Percentiles rank a stretch among this genome's conserved stretches.
Evolutionary conservation across 2,797 vertebrate species (phyloP).

Genomic region (Darevskia mixta): DNA sequence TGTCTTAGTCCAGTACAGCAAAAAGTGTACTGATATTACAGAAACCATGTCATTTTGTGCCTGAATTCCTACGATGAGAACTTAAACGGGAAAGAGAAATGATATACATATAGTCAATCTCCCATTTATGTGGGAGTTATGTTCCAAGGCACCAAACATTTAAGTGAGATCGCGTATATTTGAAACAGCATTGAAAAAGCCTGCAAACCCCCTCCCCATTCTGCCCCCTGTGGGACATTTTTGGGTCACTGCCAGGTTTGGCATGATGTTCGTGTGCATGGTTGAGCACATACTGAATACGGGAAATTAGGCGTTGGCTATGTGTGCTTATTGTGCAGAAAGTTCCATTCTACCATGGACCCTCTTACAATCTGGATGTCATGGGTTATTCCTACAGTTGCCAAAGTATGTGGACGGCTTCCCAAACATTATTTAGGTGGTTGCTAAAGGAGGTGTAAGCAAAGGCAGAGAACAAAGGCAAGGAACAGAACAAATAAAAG

Average conservation of each 20-base stretch:
- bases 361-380: neutral
- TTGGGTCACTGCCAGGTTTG: too few relatives aligned
- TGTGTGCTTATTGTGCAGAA: neutral
- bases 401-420: neutral
- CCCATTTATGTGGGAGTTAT: too few relatives aligned
- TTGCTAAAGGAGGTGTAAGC: neutral
- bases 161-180: too few relatives aligned
- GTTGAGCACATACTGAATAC: too few relatives aligned
- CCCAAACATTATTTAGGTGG: neutral
- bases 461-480: neutral
- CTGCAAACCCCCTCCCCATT: too few relatives aligned
- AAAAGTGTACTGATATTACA: neutral
- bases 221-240: too few relatives aligned
- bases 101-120: neutral
- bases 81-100: constrained; percentile 23
- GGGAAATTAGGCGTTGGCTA: too few relatives aligned
- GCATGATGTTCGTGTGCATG: too few relatives aligned
- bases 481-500: neutral
- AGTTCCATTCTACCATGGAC: neutral
- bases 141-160: too few relatives aligned
- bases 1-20: neutral
- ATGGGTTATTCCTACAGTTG: neutral
- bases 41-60: neutral
- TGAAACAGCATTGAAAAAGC: too few relatives aligned
- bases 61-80: neutral